phyloP scores from a whole-genome alignment of 2,113 vertebrate genomes.

The Ivindomyrus marchei region DNA sequence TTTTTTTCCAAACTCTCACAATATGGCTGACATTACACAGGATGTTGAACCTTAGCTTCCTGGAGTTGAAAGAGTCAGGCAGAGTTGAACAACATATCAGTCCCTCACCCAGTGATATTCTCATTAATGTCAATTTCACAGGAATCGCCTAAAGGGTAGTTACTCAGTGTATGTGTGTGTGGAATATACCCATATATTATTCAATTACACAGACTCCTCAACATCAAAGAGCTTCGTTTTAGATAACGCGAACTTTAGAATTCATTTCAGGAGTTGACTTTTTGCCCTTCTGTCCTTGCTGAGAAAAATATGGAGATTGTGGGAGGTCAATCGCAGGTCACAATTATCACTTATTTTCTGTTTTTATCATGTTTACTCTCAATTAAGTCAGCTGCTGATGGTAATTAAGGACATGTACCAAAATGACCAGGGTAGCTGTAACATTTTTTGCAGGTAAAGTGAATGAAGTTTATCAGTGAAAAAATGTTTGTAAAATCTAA shows the following conservation, averaged over 20 bases:
- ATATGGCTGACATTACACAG: not conserved
- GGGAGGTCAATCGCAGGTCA: not conserved
- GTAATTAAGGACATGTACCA: not conserved
- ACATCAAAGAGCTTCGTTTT: slow-evolving; percentile 48
- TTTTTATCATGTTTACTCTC: slow-evolving; percentile 33
- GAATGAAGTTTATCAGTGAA: not conserved
- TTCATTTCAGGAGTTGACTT: slow-evolving; percentile 49
- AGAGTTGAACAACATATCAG: slow-evolving; percentile 43
- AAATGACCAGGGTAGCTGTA: not conserved
- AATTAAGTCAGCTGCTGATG: slow-evolving; percentile 41
- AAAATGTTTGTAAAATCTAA: not conserved
- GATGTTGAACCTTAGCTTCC: slow-evolving; percentile 26
- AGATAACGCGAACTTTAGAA: slow-evolving; percentile 54
- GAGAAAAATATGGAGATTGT: slow-evolving; percentile 30
- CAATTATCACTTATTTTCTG: not conserved
- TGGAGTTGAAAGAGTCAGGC: slow-evolving; percentile 39
- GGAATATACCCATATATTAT: slow-evolving; percentile 41
- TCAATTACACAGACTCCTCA: slow-evolving; percentile 60
- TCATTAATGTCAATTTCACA: slow-evolving; percentile 66
- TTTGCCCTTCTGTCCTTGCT: slow-evolving; percentile 37
- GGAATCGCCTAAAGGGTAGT: slow-evolving; percentile 39
- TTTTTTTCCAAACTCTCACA: not conserved
- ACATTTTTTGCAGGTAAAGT: not conserved
- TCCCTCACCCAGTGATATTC: slow-evolving; percentile 40
- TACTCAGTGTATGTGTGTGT: slow-evolving; percentile 39